Conservation (phyloP, 2,113 vertebrate species). For the Rallus limicola region DNA sequence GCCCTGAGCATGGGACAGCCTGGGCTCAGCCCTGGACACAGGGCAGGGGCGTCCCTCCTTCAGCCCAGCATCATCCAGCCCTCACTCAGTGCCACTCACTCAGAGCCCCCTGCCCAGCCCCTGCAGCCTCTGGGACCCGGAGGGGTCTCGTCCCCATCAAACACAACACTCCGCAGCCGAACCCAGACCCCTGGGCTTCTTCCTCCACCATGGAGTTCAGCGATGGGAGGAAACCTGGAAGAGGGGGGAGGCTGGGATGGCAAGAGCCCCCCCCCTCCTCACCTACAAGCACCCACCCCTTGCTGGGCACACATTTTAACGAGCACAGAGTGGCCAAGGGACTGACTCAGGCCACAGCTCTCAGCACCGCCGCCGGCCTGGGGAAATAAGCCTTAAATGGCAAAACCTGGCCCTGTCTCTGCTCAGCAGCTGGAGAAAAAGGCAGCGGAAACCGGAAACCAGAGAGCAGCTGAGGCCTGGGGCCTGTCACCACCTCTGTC, state of each 20-base stretch:
- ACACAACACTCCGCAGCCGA: fast-evolving
- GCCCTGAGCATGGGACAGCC: background rate
- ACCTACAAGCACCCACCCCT: fast-evolving
- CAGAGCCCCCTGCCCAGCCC: background rate
- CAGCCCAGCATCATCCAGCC: background rate
- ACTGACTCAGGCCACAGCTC: background rate
- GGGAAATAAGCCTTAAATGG: constrained; percentile 62
- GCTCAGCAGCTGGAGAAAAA: background rate
- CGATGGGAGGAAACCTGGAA: fast-evolving
- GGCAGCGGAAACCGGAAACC: constrained; percentile 60
- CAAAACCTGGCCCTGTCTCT: constrained; percentile 21
- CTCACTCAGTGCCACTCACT: background rate
- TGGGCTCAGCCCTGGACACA: background rate
- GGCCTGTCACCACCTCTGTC: fast-evolving
- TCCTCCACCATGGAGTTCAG: fast-evolving
- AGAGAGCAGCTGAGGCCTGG: constrained; percentile 23
- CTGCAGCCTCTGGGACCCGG: background rate
- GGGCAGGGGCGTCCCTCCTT: background rate
- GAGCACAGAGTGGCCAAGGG: fast-evolving
- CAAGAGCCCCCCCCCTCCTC: background rate
- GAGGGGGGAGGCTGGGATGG: background rate
- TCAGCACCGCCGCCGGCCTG: background rate
- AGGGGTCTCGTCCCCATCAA: background rate
- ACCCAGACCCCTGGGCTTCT: background rate
- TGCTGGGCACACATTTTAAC: background rate